Evolutionary conservation across 2,113 vertebrate genomes (phyloP), one percentile per base, ranked within the genome.

Genomic region (Polypterus senegalus): DNA sequence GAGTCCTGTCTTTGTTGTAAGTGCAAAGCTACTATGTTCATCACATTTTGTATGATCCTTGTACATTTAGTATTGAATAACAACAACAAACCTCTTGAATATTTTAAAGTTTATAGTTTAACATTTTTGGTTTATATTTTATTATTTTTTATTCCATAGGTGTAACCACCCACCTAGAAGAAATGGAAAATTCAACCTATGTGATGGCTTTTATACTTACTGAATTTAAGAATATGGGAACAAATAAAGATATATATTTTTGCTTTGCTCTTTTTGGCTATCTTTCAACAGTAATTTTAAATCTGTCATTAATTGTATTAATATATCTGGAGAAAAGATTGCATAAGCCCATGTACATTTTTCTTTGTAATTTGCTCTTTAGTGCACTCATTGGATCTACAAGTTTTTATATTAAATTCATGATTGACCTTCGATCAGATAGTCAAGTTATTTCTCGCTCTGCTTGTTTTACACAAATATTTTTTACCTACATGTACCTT

Each of bases 281-380:
- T 51, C 0, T 74, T n/a, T 4, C 72, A 59, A 84, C 74, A 0
- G 8, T 85, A 9, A 48, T 72, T 1, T 70, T 78, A 2, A 86
- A 83, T 57, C 7, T 79, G 27, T 75, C 58, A 5, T 71, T 81
- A 46, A 67, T 78, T 5, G 1, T 71, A 1, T 73, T 78, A 4
- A 68, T 82, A 6, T 57, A 62, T 3, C 9, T 55, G 65, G 70
- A 71, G 5, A 60, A 61, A 9, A 44, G 7, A 2, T 72, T 86
- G 3, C 81, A 83, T n/a, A 72, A 73, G 1, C 79, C 83, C 49
- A 78, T 84, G 76, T 82, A 84, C 69, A 62, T 82, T 58, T 79
- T 84, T 61, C 59, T 85, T 62, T 82, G 79, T 4, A 81, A 77
- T 63, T 71, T 84, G 5, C 81, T 79, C 47, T 7, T 85, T 0